Percentiles rank a stretch among this genome's conserved stretches.
phyloP scores from a whole-genome alignment of 2,113 vertebrate genomes.

The Cacatua alba region DNA sequence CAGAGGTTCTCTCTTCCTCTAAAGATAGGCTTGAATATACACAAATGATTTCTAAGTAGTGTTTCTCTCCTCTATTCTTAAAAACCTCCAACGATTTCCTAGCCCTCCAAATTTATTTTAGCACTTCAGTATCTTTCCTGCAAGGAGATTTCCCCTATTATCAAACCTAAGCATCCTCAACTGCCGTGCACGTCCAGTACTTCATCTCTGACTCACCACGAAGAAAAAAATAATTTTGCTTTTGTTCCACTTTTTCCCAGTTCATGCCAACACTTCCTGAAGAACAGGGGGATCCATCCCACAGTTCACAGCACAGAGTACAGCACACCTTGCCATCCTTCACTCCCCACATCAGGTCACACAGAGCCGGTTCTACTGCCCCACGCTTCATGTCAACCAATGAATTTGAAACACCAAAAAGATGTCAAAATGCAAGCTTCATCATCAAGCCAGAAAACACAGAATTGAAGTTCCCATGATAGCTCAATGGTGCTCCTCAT shows the following conservation, averaged over 20 bases:
- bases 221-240: neutral
- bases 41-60: neutral
- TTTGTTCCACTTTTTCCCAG: neutral
- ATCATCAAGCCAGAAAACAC: neutral
- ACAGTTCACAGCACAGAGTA: neutral
- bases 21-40: neutral
- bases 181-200: rapidly evolving
- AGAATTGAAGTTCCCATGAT: neutral
- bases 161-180: neutral
- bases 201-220: neutral
- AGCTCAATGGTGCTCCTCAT: neutral
- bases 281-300: neutral
- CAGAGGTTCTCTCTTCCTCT: neutral
- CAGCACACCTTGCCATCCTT: neutral
- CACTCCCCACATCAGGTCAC: neutral
- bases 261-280: neutral
- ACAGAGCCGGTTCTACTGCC: neutral
- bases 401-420: neutral
- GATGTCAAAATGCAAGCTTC: neutral
- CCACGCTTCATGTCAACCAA: neutral
- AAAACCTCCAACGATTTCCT: neutral
- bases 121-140: neutral
- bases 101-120: neutral
- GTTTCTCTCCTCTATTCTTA: neutral
- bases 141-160: neutral